A percentile compares a stretch with the other conserved stretches of the same genome.
These are phyloP conservation scores for Mastigias papua DNA, from an alignment of 30 jellyfish, hydroid and myxozoan species.

Conservation along the genomic window DNA sequence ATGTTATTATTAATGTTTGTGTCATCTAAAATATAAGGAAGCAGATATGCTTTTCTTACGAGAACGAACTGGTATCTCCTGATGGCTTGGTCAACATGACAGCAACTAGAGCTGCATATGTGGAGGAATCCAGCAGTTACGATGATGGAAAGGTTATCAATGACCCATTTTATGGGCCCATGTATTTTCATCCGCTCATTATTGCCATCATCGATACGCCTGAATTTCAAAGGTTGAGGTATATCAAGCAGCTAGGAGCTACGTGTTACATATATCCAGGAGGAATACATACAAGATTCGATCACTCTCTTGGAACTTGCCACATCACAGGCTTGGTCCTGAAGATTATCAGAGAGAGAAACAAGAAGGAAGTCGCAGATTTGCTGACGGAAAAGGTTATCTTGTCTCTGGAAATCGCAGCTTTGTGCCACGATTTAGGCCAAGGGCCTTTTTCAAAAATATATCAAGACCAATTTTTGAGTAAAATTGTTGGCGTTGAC, in stretches of 20 bases:
- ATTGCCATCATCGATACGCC: slow-evolving; percentile 43
- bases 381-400: background rate
- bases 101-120: slow-evolving; percentile 33
- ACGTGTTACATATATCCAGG: slow-evolving; percentile 38
- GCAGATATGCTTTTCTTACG: background rate
- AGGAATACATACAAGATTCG: slow-evolving; percentile 72
- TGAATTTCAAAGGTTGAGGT: slow-evolving; percentile 62
- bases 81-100: background rate
- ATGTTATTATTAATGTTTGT: too few species aligned
- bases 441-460: slow-evolving; percentile 73
- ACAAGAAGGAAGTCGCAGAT: background rate
- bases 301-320: slow-evolving; percentile 72
- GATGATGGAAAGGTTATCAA: slow-evolving; percentile 39
- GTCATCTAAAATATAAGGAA: too few species aligned
- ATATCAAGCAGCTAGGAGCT: slow-evolving; percentile 73
- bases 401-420: slow-evolving; percentile 56
- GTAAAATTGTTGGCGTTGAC: background rate
- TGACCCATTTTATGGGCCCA: slow-evolving; percentile 62
- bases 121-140: background rate
- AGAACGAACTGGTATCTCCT: background rate
- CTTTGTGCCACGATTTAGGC: slow-evolving; percentile 69
- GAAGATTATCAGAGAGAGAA: slow-evolving; percentile 46
- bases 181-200: slow-evolving; percentile 19
- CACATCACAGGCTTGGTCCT: slow-evolving; percentile 25
- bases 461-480: slow-evolving; percentile 38